phyloP scores from a whole-genome alignment of 2,797 vertebrate species.

The Stomatorhinus walkeri region DNA sequence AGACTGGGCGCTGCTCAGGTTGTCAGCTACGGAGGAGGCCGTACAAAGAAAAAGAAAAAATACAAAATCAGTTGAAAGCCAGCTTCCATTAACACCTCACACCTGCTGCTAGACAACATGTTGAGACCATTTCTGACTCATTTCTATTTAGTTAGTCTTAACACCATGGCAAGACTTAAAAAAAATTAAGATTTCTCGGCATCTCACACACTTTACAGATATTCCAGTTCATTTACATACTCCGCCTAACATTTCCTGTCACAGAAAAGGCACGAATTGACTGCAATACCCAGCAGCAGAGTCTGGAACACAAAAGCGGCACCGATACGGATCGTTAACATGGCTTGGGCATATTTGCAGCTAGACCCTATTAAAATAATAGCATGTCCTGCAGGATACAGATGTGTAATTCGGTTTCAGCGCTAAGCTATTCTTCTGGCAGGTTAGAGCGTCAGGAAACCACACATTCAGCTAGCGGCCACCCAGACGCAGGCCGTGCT shows the following conservation, averaged over 20 bases:
- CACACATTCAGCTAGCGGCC: not conserved
- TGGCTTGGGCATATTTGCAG: not conserved
- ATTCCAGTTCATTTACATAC: not conserved
- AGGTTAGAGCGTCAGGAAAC: not conserved
- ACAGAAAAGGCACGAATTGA: not conserved
- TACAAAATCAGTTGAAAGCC: not conserved
- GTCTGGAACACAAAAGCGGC: not conserved
- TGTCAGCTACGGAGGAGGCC: conserved; percentile 64
- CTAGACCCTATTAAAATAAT: not conserved
- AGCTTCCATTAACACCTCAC: not conserved
- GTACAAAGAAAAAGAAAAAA: not conserved
- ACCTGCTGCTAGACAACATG: not conserved
- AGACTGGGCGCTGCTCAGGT: conserved; percentile 81
- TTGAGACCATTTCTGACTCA: not conserved
- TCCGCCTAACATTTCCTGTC: not conserved
- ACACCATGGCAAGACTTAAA: not conserved
- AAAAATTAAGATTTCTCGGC: not conserved
- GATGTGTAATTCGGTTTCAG: conserved; percentile 33
- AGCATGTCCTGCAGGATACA: not conserved
- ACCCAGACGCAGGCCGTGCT: not conserved
- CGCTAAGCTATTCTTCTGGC: conserved; percentile 45
- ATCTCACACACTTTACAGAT: not conserved
- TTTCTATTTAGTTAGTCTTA: not conserved
- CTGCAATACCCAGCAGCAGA: not conserved
- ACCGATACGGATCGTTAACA: not conserved